Evolutionary conservation across 92 coral and sea anemone species (phyloP).

Genomic region (Scolanthus callimorphus): DNA sequence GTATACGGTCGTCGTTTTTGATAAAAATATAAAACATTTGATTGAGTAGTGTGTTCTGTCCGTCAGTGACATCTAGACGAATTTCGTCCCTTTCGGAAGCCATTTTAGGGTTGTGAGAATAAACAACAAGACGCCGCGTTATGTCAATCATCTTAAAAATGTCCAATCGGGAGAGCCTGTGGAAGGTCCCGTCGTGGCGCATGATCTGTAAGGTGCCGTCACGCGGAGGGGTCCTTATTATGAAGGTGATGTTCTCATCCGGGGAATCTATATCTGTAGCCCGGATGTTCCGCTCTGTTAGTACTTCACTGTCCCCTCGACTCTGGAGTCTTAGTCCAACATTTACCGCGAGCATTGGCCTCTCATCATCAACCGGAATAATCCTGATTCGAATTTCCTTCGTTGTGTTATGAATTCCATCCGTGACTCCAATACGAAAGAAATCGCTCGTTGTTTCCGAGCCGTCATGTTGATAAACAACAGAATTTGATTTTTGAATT

Average conservation of each 20-base stretch:
- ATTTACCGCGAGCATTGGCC: slow-evolving; percentile 73
- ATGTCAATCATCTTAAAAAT: slow-evolving; percentile 67
- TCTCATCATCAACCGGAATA: slow-evolving; percentile 86
- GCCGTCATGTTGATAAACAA: slow-evolving; percentile 89
- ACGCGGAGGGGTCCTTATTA: slow-evolving; percentile 62
- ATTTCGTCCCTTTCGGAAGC: slow-evolving; percentile 58
- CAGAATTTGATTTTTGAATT: slow-evolving; percentile 60
- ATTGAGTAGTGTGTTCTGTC: slow-evolving; percentile 64
- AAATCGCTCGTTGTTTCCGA: slow-evolving; percentile 77
- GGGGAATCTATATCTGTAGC: slow-evolving; percentile 91
- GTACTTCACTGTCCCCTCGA: slow-evolving; percentile 70
- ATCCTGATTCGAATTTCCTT: slow-evolving; percentile 54
- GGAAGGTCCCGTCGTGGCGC: slow-evolving; percentile 42
- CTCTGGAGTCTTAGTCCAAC: slow-evolving; percentile 57
- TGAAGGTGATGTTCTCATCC: slow-evolving; percentile 66
- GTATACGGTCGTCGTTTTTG: slow-evolving; percentile 54
- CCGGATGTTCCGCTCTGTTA: slow-evolving; percentile 60
- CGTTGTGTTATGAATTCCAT: slow-evolving; percentile 75
- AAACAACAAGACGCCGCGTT: slow-evolving; percentile 56
- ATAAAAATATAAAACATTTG: slow-evolving; percentile 80
- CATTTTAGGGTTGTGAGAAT: slow-evolving; percentile 57
- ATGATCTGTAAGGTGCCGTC: slow-evolving; percentile 63
- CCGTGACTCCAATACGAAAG: slow-evolving; percentile 65
- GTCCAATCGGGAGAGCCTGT: slow-evolving; percentile 46
- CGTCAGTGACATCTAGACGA: slow-evolving; percentile 87